A percentile compares a stretch with the other conserved stretches of the same genome.
These are phyloP conservation scores for Thysanoteuthis rhombus DNA, from an alignment of 2,888 invertebrate species.

Conservation along the genomic window DNA sequence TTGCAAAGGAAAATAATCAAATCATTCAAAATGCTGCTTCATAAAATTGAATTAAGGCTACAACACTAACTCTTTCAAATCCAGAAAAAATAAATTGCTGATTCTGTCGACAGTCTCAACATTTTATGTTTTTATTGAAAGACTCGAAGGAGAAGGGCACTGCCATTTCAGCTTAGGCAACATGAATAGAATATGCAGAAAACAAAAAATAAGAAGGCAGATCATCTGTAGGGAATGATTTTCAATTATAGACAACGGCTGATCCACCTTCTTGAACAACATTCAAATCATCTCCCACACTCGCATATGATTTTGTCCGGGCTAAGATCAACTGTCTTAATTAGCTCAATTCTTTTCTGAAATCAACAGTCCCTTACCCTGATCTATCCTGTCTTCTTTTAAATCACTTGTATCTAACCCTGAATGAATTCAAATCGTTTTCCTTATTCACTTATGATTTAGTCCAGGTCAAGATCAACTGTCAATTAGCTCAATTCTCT, in stretches of 20 bases:
- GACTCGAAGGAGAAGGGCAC: background rate
- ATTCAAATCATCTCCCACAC: background rate
- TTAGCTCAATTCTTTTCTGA: background rate
- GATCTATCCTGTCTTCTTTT: background rate
- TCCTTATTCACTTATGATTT: background rate
- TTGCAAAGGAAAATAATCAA: too few relatives aligned
- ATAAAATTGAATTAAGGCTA: too few relatives aligned
- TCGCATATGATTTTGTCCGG: background rate
- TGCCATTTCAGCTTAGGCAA: background rate
- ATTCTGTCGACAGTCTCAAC: background rate
- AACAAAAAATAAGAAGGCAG: background rate
- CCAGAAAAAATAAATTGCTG: background rate
- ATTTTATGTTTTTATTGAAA: background rate
- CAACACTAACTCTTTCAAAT: too few relatives aligned
- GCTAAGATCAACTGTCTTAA: background rate
- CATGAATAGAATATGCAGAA: background rate
- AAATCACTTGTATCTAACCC: too few relatives aligned
- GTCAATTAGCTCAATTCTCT: background rate
- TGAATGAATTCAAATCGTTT: background rate
- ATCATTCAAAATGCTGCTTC: too few relatives aligned
- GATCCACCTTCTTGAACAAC: background rate
- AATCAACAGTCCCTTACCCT: background rate
- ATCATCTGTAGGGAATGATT: background rate
- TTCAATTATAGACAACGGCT: background rate
- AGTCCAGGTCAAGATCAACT: background rate